Evolutionary conservation across 2,888 invertebrate genomes (phyloP).

Genomic region (Cecidostiba fungosa): DNA sequence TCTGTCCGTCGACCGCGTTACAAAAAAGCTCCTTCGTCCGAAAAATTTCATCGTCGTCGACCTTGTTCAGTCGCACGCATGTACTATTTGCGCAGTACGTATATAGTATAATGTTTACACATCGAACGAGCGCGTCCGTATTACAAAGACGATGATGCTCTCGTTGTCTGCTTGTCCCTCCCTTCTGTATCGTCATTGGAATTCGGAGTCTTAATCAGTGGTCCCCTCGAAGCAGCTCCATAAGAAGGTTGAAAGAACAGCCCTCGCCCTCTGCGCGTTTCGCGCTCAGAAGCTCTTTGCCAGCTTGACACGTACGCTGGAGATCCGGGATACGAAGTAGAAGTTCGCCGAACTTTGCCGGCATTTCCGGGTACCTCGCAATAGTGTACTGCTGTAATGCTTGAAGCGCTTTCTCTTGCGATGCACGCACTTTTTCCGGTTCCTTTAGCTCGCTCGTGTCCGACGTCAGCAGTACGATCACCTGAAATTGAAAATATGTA

Average conservation of each 20-base stretch:
- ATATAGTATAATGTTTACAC: background rate
- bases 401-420: slow-evolving; percentile 96
- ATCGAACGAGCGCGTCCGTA: slow-evolving; percentile 32
- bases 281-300: slow-evolving; percentile 94
- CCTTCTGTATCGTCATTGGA: background rate
- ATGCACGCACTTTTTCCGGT: slow-evolving; percentile 95
- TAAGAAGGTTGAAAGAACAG: slow-evolving; percentile 95
- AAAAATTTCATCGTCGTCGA: background rate
- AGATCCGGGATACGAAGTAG: slow-evolving; percentile 96
- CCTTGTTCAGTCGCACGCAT: slow-evolving; percentile 15
- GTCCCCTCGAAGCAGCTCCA: slow-evolving; percentile 97
- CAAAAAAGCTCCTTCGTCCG: slow-evolving; percentile 4
- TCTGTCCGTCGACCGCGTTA: background rate
- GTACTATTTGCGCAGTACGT: slow-evolving; percentile 1
- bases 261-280: slow-evolving; percentile 91
- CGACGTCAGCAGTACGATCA: slow-evolving; percentile 79
- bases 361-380: slow-evolving; percentile 94
- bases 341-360: slow-evolving; percentile 97
- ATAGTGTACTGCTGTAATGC: slow-evolving; percentile 95
- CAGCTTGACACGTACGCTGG: slow-evolving; percentile 96
- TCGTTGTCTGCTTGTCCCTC: background rate
- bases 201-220: slow-evolving; percentile 84
- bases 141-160: slow-evolving; percentile 12
- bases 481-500: slow-evolving; percentile 67
- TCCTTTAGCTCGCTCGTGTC: slow-evolving; percentile 96